A percentile compares a stretch with the other conserved stretches of the same genome.
Evolutionary conservation across 2,113 vertebrate genomes (phyloP).

Genomic region (Martes martes): DNA sequence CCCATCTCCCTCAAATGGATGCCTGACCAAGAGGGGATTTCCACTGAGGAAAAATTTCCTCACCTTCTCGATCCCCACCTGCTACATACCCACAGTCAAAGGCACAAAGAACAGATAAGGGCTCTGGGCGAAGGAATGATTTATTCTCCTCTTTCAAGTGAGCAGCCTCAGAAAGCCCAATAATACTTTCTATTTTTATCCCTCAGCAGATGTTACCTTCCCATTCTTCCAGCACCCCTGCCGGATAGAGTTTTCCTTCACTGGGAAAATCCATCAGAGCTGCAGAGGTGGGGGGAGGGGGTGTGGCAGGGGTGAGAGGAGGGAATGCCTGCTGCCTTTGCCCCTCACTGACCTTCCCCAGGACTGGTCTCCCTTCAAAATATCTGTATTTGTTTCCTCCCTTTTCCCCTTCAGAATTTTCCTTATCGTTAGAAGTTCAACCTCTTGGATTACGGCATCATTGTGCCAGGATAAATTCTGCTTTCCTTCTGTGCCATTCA

Average conservation of each 20-base stretch:
- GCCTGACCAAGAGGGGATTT: slow-evolving; percentile 59
- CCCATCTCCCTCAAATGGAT: neutral
- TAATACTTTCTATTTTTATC: slow-evolving; percentile 64
- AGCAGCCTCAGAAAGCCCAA: slow-evolving; percentile 54
- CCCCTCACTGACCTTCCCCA: neutral
- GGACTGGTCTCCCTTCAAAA: neutral
- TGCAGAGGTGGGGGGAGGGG: neutral
- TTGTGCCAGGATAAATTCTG: neutral
- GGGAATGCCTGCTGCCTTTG: too few species aligned
- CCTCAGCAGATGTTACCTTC: slow-evolving; percentile 58
- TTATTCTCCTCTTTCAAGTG: slow-evolving; percentile 74
- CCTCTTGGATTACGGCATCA: neutral
- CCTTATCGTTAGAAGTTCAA: neutral
- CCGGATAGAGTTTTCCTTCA: neutral
- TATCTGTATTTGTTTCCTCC: neutral
- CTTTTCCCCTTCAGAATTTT: neutral
- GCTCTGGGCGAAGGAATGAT: slow-evolving; percentile 67
- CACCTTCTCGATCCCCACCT: slow-evolving; percentile 18
- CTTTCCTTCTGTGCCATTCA: neutral
- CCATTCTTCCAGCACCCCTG: slow-evolving; percentile 1
- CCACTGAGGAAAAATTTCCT: slow-evolving; percentile 39
- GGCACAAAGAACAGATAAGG: slow-evolving; percentile 17
- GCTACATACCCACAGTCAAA: slow-evolving; percentile 42
- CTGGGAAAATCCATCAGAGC: slow-evolving; percentile 3
- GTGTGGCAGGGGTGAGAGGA: too few species aligned